Evolutionary conservation across 2,113 vertebrate species (phyloP).

Genomic region (Oryzias celebensis): DNA sequence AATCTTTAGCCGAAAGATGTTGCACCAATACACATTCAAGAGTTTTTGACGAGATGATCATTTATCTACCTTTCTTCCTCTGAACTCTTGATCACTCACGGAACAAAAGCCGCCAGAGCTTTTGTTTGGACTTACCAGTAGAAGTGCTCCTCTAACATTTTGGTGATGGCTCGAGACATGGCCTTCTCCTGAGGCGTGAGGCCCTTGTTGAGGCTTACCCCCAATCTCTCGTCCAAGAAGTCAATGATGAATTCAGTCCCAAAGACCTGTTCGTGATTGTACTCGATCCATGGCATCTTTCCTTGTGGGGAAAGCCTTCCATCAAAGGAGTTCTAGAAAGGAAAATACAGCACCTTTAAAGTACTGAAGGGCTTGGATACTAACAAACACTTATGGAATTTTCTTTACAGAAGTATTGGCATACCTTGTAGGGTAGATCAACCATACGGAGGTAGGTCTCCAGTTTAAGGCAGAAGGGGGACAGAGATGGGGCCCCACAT

Average conservation of each 20-base stretch:
- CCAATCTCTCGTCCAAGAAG: conserved; percentile 95
- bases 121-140: conserved; percentile 87
- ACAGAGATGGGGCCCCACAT: conserved; percentile 90
- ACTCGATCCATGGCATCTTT: conserved; percentile 99
- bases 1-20: too few species aligned
- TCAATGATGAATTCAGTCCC: conserved; percentile 97
- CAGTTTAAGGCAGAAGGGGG: conserved; percentile 97
- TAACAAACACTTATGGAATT: neutral
- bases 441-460: conserved; percentile 98
- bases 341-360: neutral
- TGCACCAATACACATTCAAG: too few species aligned
- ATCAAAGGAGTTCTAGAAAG: conserved; percentile 92
- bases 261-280: conserved; percentile 91
- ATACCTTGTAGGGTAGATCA: conserved; percentile 96
- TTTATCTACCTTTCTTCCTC: neutral
- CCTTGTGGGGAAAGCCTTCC: conserved; percentile 97
- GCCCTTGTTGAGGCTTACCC: conserved; percentile 89
- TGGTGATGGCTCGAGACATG: conserved; percentile 89
- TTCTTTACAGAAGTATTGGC: neutral
- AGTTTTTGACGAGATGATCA: too few species aligned
- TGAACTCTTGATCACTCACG: neutral
- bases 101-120: neutral
- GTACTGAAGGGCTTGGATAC: neutral
- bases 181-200: conserved; percentile 90
- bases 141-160: conserved; percentile 98